Evolutionary conservation across 2,888 invertebrate genomes (phyloP).

Genomic region (Nomada ruficornis): DNA sequence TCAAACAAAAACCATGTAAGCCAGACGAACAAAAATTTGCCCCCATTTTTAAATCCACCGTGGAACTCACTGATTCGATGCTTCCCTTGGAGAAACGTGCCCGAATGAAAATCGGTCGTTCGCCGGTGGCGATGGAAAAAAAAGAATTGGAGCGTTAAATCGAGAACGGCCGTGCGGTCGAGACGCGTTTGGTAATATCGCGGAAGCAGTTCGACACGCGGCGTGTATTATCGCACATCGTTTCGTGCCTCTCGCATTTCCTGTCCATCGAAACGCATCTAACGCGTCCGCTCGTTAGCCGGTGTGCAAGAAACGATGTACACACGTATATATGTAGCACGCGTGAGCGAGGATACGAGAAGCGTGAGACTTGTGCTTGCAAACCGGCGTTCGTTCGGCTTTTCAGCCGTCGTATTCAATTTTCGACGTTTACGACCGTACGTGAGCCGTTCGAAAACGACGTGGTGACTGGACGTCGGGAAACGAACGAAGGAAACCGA

Average conservation of each 20-base stretch:
- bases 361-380: slow-evolving; percentile 26
- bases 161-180: slow-evolving; percentile 6
- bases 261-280: slow-evolving; percentile 35
- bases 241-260: slow-evolving; percentile 37
- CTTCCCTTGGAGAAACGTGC: background rate
- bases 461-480: slow-evolving; percentile 23
- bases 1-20: too few relatives aligned
- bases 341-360: slow-evolving; percentile 37
- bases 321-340: slow-evolving; percentile 6
- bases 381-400: slow-evolving; percentile 13
- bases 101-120: slow-evolving; percentile 9
- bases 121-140: background rate
- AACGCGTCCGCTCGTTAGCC: slow-evolving; percentile 64
- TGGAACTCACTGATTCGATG: slow-evolving; percentile 16
- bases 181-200: slow-evolving; percentile 39
- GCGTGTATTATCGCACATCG: slow-evolving; percentile 25
- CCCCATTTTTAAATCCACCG: background rate
- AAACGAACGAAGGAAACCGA: slow-evolving; percentile 6
- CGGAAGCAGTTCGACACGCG: slow-evolving; percentile 48
- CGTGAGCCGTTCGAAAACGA: slow-evolving; percentile 29
- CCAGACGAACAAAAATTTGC: too few relatives aligned
- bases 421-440: slow-evolving; percentile 55
- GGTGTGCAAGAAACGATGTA: slow-evolving; percentile 42
- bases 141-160: slow-evolving; percentile 21
- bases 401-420: slow-evolving; percentile 47